Conservation (phyloP, 2,797 vertebrate species). For the Rachycentron canadum region DNA sequence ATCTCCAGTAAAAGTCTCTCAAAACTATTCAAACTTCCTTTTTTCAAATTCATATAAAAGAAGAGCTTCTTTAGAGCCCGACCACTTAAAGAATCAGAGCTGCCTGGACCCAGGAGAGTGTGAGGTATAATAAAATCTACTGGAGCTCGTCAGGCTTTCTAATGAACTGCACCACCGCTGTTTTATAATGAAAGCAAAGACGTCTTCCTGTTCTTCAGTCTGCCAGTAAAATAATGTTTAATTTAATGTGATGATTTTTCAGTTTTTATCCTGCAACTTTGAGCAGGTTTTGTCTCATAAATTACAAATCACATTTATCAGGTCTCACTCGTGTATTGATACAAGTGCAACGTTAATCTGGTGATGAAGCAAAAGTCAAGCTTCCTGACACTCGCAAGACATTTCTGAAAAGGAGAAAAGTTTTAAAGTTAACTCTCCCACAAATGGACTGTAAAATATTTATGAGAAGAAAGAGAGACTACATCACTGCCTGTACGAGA, state of each 20-base stretch:
- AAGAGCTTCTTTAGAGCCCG: too few relatives aligned
- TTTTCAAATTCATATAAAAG: too few relatives aligned
- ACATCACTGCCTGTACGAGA: neutral
- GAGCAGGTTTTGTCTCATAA: slow-evolving; percentile 12
- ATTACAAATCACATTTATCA: slow-evolving; percentile 22
- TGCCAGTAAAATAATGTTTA: neutral
- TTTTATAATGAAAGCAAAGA: too few relatives aligned
- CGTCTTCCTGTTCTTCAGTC: neutral
- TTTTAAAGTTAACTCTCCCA: slow-evolving; percentile 24
- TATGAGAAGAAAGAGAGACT: slow-evolving; percentile 11
- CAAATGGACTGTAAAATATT: slow-evolving; percentile 54
- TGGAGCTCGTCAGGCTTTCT: neutral
- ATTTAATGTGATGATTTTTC: neutral
- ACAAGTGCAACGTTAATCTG: slow-evolving; percentile 15
- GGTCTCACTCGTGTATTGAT: neutral
- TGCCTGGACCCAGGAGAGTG: too few relatives aligned
- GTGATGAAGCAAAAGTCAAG: neutral
- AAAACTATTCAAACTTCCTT: too few relatives aligned
- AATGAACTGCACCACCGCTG: neutral
- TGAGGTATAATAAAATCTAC: too few relatives aligned
- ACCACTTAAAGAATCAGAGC: too few relatives aligned
- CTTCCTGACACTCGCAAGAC: neutral
- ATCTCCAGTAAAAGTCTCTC: too few relatives aligned
- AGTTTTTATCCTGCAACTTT: neutral
- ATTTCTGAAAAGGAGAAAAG: slow-evolving; percentile 46